A percentile compares a stretch with the other conserved stretches of the same genome.
Conservation (phyloP, 1,140 invertebrate species). For the Aleiodes sp. region DNA sequence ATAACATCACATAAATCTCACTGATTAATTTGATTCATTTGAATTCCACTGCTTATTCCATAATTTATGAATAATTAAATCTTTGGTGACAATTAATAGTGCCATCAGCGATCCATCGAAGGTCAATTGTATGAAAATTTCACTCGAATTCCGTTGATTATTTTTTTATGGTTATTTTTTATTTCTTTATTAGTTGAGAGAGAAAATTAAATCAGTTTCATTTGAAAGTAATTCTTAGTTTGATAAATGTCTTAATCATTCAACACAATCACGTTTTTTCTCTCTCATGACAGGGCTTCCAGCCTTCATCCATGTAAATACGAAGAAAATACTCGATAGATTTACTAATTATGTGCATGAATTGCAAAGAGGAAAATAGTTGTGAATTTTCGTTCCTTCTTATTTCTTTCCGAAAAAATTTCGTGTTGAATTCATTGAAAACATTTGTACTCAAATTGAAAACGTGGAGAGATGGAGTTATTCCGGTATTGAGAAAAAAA, state of each 20-base stretch:
- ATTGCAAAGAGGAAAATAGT: background rate
- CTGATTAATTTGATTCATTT: background rate
- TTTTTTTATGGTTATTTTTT: too few species aligned
- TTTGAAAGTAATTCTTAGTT: background rate
- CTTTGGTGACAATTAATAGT: background rate
- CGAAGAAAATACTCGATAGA: constrained; percentile 29
- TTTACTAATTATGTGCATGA: constrained; percentile 13
- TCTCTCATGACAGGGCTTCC: constrained; percentile 16
- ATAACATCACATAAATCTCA: background rate
- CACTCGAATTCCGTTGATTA: too few species aligned
- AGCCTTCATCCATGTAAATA: background rate
- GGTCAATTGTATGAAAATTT: background rate
- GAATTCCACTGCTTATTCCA: background rate
- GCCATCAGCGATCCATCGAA: constrained; percentile 6
- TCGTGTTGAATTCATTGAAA: background rate
- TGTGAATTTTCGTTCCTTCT: background rate
- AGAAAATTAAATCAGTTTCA: too few species aligned
- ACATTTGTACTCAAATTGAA: too few species aligned
- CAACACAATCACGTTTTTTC: background rate
- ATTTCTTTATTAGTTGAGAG: too few species aligned
- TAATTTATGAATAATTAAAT: background rate
- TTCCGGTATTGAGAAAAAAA: background rate
- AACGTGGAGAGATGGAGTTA: background rate
- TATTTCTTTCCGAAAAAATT: background rate
- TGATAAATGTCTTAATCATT: background rate